Percentiles rank a stretch among this genome's conserved stretches.
Evolutionary conservation across 2,888 invertebrate species (phyloP).

Genomic region (Habrosyne pyritoides): DNA sequence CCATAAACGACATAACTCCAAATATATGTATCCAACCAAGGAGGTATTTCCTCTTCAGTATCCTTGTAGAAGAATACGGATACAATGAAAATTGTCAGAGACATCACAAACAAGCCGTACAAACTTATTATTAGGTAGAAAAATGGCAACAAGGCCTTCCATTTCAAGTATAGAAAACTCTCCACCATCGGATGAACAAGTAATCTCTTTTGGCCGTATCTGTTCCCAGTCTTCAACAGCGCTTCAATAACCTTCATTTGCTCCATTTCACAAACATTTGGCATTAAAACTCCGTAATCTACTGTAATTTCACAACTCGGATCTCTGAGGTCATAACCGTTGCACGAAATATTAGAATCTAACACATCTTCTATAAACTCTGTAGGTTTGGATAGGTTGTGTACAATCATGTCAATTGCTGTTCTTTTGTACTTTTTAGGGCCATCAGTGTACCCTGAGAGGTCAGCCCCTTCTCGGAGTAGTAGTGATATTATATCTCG

Average conservation of each 20-base stretch:
- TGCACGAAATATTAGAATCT: constrained; percentile 76
- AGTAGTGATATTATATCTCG: constrained; percentile 79
- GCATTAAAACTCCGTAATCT: constrained; percentile 53
- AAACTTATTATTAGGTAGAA: constrained; percentile 54
- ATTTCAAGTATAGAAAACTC: constrained; percentile 64
- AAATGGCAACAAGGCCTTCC: constrained; percentile 56
- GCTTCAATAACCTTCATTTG: constrained; percentile 8
- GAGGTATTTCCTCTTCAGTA: constrained; percentile 38
- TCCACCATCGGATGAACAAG: constrained; percentile 67
- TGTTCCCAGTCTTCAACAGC: constrained; percentile 46
- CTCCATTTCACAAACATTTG: constrained; percentile 6
- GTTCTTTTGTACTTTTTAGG: constrained; percentile 68
- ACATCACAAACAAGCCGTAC: constrained; percentile 54
- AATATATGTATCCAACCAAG: constrained; percentile 51
- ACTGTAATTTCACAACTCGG: constrained; percentile 75
- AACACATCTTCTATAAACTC: constrained; percentile 80
- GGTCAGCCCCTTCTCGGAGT: constrained; percentile 73
- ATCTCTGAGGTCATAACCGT: constrained; percentile 59
- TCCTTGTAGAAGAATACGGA: constrained; percentile 33
- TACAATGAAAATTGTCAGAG: constrained; percentile 51
- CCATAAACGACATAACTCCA: constrained; percentile 70
- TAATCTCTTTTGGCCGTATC: constrained; percentile 47
- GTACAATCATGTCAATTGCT: constrained; percentile 79
- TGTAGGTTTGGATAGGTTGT: constrained; percentile 77
- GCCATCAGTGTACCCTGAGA: constrained; percentile 68